Conservation (phyloP, 2,113 vertebrate species). For the Mustela nigripes region DNA sequence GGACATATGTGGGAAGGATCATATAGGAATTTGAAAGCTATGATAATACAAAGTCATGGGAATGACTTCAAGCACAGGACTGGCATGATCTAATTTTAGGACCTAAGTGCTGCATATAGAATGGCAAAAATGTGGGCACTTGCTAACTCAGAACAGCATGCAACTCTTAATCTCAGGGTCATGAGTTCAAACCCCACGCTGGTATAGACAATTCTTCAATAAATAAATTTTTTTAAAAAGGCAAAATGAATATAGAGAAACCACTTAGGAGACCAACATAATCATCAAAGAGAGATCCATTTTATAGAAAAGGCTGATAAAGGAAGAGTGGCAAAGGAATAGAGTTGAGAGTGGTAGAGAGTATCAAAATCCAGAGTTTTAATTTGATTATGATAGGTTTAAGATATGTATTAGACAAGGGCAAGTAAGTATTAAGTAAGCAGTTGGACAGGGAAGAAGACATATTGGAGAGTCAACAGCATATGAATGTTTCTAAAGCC, state of each 20-base stretch:
- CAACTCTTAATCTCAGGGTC: neutral
- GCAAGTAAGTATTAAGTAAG: neutral
- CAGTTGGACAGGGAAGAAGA: neutral
- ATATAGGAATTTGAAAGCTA: neutral
- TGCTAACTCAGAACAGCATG: neutral
- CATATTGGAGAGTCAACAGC: neutral
- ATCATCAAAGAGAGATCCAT: neutral
- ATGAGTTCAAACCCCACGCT: neutral
- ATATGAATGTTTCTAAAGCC: slow-evolving; percentile 30
- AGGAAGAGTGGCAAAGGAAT: neutral
- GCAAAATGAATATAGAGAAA: neutral
- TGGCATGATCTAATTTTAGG: neutral
- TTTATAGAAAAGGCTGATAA: slow-evolving; percentile 16
- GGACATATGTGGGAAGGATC: neutral
- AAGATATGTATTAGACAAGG: neutral
- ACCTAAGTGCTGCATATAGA: neutral
- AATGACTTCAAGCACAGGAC: neutral
- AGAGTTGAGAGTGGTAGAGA: neutral
- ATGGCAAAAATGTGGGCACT: neutral
- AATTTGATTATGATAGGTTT: neutral
- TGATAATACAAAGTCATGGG: neutral
- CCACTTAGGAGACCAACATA: neutral
- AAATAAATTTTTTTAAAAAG: neutral
- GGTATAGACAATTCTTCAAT: neutral
- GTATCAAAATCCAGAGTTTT: slow-evolving; percentile 28